phyloP scores from a whole-genome alignment of 2,113 vertebrate genomes.

The Odocoileus hemionus region DNA sequence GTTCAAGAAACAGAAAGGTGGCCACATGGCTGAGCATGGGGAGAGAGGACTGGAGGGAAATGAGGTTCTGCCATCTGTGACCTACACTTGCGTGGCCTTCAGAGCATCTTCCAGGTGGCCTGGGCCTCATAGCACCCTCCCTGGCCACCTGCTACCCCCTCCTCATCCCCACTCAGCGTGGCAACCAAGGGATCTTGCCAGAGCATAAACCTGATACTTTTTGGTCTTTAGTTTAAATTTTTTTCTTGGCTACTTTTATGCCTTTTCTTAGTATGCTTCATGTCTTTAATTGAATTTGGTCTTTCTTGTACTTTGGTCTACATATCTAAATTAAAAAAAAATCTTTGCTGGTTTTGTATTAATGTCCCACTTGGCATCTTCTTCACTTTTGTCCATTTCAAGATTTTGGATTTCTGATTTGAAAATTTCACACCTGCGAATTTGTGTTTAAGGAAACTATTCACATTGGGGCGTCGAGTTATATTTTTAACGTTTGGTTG shows the following conservation, averaged over 20 bases:
- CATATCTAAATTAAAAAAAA: not conserved
- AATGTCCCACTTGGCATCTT: not conserved
- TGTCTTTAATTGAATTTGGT: not conserved
- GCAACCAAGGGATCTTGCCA: not conserved
- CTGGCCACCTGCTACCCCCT: too few relatives aligned
- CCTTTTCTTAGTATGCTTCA: not conserved
- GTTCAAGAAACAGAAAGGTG: not conserved
- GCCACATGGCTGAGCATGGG: not conserved
- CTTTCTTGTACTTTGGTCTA: not conserved
- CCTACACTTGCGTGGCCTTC: accelerated
- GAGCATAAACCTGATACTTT: not conserved
- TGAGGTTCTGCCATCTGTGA: accelerated
- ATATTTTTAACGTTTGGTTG: not conserved
- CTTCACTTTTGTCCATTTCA: not conserved
- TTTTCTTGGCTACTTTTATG: not conserved
- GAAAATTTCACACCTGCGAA: not conserved
- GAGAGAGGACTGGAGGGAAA: not conserved
- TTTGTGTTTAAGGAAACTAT: not conserved
- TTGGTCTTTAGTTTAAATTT: not conserved
- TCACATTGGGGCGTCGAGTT: not conserved
- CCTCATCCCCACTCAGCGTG: not conserved
- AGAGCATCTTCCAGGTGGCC: not conserved
- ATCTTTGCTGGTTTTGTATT: not conserved
- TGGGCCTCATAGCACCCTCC: not conserved
- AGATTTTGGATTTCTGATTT: not conserved